Evolutionary conservation across 2,888 invertebrate genomes (phyloP), one percentile per base, ranked within the genome.

Genomic region (Xanthorhoe spadicearia): DNA sequence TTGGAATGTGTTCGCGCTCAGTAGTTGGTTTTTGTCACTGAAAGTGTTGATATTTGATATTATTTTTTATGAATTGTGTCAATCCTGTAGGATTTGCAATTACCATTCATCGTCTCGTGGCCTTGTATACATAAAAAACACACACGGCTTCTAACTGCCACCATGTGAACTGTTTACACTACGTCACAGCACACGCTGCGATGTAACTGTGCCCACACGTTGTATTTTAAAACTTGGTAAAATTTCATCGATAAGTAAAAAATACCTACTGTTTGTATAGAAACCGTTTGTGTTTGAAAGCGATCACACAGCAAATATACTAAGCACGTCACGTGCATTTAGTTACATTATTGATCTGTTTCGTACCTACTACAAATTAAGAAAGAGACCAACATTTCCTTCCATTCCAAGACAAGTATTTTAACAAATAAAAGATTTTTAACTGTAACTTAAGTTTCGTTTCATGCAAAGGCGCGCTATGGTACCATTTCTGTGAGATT

Each of bases 401-500:
- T 23, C 4, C 23, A 23, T 23, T 23, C 4, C 23, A 23, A 23
- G 4, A 23, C 23, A 3, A 23, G 4, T 1, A 23, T 23, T 23
- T 23, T 23, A 23, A 23, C 23, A 23, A 23, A 3, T 23, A 23
- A 23, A 23, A 3, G 23, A 23, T 23, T 23, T 23, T 23, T 23
- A 4, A 23, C 23, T 23, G 23, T 23, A 4, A 23, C 4, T 23
- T 23, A 1, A 13, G 43, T 43, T 49, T 49, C 17, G n/a, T 5
- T 38, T 17, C 13, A 17, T 38, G n/a, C 10, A 10, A 43, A 62
- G 51, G 43, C 46, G 65, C 60, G 60, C 65, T 65, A 48, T 61
- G 46, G 65, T 65, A 61, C 55, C 55, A 52, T 64, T 43, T 18
- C 54, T 28, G 56, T 48, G 51, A 52, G 46, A 46, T 66, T 15